Conservation (phyloP, 92 coral and sea anemone species). For the Zoanthus sansibaricus region DNA sequence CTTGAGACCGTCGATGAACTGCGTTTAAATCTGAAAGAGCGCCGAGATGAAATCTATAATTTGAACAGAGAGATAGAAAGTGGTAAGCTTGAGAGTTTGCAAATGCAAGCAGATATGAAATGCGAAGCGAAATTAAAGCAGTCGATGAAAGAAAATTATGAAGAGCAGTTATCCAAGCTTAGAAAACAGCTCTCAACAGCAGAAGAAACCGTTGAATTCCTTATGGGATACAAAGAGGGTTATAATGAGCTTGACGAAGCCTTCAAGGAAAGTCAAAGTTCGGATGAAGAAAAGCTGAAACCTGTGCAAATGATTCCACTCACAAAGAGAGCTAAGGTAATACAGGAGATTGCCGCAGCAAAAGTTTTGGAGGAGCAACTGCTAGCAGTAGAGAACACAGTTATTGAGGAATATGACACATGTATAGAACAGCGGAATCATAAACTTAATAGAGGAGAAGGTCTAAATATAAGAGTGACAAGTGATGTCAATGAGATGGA, state of each 20-base stretch:
- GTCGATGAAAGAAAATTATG: constrained; percentile 68
- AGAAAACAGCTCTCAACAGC: constrained; percentile 80
- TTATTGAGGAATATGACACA: constrained; percentile 89
- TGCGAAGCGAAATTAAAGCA: constrained; percentile 76
- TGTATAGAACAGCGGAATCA: constrained; percentile 77
- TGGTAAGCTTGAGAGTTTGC: constrained; percentile 68
- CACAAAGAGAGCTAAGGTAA: constrained; percentile 72
- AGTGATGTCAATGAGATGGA: constrained; percentile 71
- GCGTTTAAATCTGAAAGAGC: constrained; percentile 65
- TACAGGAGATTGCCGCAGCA: constrained; percentile 90
- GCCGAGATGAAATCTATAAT: constrained; percentile 73
- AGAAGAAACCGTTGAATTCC: constrained; percentile 65
- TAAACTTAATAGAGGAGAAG: constrained; percentile 39
- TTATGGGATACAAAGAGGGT: constrained; percentile 83
- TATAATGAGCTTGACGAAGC: constrained; percentile 90
- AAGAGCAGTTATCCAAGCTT: constrained; percentile 68
- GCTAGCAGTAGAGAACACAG: constrained; percentile 78
- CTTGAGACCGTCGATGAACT: constrained; percentile 57
- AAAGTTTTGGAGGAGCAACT: constrained; percentile 90
- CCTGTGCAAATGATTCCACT: constrained; percentile 50
- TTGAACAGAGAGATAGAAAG: constrained; percentile 79
- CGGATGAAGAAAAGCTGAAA: constrained; percentile 73
- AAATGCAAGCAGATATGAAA: constrained; percentile 64
- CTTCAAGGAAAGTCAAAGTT: constrained; percentile 76
- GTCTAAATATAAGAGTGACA: constrained; percentile 44